These are phyloP conservation scores for Tachycineta bicolor DNA, from an alignment of 2,113 vertebrate species.

Conservation along the genomic window DNA sequence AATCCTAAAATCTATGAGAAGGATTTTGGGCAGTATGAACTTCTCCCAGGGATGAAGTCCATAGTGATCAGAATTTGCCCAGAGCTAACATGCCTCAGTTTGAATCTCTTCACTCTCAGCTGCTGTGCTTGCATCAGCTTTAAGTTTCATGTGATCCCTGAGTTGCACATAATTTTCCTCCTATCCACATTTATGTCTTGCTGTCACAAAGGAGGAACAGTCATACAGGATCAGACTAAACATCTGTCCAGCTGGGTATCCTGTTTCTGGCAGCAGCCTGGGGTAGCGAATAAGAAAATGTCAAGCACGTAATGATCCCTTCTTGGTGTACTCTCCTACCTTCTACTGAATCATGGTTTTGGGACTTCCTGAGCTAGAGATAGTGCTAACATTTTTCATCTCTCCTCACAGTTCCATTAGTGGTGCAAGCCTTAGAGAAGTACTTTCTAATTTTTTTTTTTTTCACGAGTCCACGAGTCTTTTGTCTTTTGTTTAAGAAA, in stretches of 20 bases:
- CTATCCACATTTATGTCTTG: constrained; percentile 34
- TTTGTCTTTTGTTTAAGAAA: not conserved
- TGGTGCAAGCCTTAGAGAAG: not conserved
- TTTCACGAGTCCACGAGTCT: too few species aligned
- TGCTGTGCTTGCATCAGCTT: not conserved
- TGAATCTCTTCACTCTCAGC: not conserved
- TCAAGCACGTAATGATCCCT: constrained; percentile 20
- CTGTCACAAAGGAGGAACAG: constrained; percentile 40
- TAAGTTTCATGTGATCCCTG: not conserved
- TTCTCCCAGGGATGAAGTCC: not conserved
- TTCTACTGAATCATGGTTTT: constrained; percentile 56
- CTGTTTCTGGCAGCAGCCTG: constrained; percentile 65
- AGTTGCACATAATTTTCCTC: constrained; percentile 32
- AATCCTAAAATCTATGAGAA: not conserved
- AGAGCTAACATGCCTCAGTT: not conserved
- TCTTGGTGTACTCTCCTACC: constrained; percentile 27
- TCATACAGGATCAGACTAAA: constrained; percentile 65
- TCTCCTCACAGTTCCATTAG: not conserved
- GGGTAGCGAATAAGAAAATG: constrained; percentile 31
- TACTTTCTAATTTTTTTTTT: not conserved
- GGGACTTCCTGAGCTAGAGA: constrained; percentile 58
- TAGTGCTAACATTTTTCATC: constrained; percentile 46
- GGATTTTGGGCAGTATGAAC: not conserved
- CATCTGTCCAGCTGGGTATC: constrained; percentile 61
- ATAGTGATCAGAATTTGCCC: not conserved